These are phyloP conservation scores for Pelecanoides urinatrix DNA, from an alignment of 2,113 vertebrate species.

Conservation along the genomic window DNA sequence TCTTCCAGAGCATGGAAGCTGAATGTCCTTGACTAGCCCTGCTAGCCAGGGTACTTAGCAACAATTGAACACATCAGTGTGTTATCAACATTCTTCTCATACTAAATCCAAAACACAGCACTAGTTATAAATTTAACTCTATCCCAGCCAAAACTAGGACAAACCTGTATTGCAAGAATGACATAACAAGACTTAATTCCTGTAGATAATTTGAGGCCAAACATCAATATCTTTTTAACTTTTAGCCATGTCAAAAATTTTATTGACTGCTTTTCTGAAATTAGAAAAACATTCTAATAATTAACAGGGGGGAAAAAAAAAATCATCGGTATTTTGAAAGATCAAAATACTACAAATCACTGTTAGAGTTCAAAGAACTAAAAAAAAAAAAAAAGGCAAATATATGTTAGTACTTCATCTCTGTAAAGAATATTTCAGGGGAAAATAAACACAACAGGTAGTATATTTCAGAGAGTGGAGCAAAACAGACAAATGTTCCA, in stretches of 20 bases:
- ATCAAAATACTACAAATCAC: slow-evolving; percentile 11
- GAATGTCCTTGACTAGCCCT: too few relatives aligned
- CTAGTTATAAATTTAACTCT: too few relatives aligned
- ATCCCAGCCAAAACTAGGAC: too few relatives aligned
- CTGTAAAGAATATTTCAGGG: neutral
- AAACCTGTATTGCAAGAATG: neutral
- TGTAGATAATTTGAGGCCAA: neutral
- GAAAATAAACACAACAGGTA: neutral
- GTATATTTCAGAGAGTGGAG: neutral
- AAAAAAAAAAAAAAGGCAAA: neutral
- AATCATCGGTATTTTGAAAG: slow-evolving; percentile 40
- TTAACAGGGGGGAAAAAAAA: neutral
- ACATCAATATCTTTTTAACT: neutral
- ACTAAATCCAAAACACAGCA: too few relatives aligned
- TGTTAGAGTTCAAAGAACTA: neutral
- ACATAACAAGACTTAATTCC: neutral
- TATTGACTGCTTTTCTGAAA: neutral
- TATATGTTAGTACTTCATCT: slow-evolving; percentile 4
- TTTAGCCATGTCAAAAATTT: neutral
- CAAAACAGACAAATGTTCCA: neutral
- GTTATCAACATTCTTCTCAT: too few relatives aligned
- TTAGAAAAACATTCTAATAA: neutral
- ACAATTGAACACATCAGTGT: too few relatives aligned
- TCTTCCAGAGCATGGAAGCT: too few relatives aligned
- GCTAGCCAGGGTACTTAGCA: too few relatives aligned